These are phyloP conservation scores for Nomada ferruginata DNA, from an alignment of 2,888 invertebrate genomes.

Conservation along the genomic window DNA sequence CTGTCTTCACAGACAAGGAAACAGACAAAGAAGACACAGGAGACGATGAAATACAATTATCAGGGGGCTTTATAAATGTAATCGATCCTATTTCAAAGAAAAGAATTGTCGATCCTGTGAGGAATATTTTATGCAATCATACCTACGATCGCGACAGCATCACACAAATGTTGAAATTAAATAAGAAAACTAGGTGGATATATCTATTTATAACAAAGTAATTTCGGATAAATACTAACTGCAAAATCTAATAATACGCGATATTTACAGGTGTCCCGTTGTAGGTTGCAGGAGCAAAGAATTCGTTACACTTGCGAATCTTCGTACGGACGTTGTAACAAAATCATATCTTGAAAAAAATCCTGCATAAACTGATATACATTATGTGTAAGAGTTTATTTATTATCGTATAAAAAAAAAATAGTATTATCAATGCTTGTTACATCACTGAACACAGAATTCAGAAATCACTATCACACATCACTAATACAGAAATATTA, in stretches of 20 bases:
- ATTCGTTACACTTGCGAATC: constrained; percentile 66
- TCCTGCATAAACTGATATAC: constrained; percentile 27
- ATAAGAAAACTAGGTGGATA: constrained; percentile 75
- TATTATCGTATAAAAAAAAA: no score
- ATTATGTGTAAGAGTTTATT: no score
- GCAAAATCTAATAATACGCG: neutral
- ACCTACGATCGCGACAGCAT: constrained; percentile 78
- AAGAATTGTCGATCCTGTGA: constrained; percentile 79
- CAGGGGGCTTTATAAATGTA: constrained; percentile 71
- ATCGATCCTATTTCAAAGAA: constrained; percentile 81
- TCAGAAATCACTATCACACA: no score
- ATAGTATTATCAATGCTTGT: no score
- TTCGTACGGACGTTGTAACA: constrained; percentile 74
- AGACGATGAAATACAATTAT: constrained; percentile 75
- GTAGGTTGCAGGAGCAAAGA: constrained; percentile 77
- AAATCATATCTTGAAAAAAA: constrained; percentile 75
- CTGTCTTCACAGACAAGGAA: constrained; percentile 22
- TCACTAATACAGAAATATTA: neutral
- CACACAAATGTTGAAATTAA: constrained; percentile 71
- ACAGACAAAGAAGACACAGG: constrained; percentile 9
- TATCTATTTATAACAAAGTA: constrained; percentile 3
- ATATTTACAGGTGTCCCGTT: constrained; percentile 78
- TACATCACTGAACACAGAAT: no score
- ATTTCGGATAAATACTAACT: neutral
- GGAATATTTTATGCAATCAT: constrained; percentile 79